phyloP scores from a whole-genome alignment of 2,888 invertebrate species.

The Apodemia hepburni region DNA sequence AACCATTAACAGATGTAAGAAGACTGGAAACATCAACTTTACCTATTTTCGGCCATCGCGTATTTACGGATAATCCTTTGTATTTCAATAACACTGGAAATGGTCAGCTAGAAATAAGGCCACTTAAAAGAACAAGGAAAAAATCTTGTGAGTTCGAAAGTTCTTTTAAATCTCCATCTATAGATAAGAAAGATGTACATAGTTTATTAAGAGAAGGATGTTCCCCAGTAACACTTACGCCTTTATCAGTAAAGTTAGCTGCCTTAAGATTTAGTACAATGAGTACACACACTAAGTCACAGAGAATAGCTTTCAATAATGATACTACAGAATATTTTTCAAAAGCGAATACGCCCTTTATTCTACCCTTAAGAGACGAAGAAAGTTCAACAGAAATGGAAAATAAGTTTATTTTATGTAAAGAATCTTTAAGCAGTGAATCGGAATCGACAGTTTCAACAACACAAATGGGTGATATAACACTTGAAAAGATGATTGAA shows the following conservation, averaged over 20 bases:
- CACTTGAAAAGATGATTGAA: slow-evolving; percentile 81
- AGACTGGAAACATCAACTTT: slow-evolving; percentile 62
- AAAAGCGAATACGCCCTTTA: slow-evolving; percentile 67
- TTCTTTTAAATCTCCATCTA: slow-evolving; percentile 64
- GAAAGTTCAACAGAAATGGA: slow-evolving; percentile 73
- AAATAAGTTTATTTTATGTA: slow-evolving; percentile 67
- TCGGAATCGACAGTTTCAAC: slow-evolving; percentile 71
- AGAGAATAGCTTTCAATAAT: slow-evolving; percentile 49
- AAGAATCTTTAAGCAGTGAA: slow-evolving; percentile 54
- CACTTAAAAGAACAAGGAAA: slow-evolving; percentile 66
- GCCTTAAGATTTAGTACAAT: slow-evolving; percentile 79
- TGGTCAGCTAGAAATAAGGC: slow-evolving; percentile 52
- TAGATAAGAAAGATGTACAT: slow-evolving; percentile 66
- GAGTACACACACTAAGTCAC: slow-evolving; percentile 60
- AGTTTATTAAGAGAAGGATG: slow-evolving; percentile 65
- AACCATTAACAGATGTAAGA: slow-evolving; percentile 47
- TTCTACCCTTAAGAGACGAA: slow-evolving; percentile 62
- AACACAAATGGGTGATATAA: slow-evolving; percentile 75
- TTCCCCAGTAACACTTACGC: slow-evolving; percentile 77
- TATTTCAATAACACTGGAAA: slow-evolving; percentile 69
- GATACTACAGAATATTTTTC: slow-evolving; percentile 75
- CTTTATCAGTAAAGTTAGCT: slow-evolving; percentile 80
- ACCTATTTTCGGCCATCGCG: slow-evolving; percentile 71
- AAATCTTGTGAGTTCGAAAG: slow-evolving; percentile 71
- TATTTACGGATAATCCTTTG: slow-evolving; percentile 71